These are phyloP conservation scores for Mechanitis mazaeus DNA, from an alignment of 2,888 invertebrate genomes.

Conservation along the genomic window DNA sequence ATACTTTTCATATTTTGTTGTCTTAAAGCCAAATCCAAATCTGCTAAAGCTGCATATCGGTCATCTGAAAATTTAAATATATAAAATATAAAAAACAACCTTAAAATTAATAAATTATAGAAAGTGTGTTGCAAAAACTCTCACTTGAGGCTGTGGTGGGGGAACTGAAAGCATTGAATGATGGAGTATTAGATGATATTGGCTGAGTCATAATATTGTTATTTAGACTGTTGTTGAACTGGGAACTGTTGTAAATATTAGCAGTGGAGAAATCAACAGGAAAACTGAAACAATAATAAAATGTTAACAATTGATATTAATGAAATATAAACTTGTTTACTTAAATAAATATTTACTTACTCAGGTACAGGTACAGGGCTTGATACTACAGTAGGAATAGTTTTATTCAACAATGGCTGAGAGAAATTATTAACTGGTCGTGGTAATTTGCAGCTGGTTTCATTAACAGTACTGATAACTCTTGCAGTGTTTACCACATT, in stretches of 20 bases:
- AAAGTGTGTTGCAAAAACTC: conserved; percentile 8
- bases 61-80: conserved; percentile 78
- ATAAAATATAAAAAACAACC: conserved; percentile 1
- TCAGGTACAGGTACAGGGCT: conserved; percentile 57
- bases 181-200: conserved; percentile 61
- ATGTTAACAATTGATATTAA: not conserved
- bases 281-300: conserved; percentile 66
- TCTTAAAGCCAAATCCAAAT: conserved; percentile 87
- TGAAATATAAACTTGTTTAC: conserved; percentile 9
- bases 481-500: conserved; percentile 48
- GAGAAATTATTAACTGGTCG: conserved; percentile 53
- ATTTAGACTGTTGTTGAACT: conserved; percentile 59
- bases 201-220: conserved; percentile 51
- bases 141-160: conserved; percentile 49
- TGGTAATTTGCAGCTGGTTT: conserved; percentile 53
- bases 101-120: not conserved
- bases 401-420: conserved; percentile 45
- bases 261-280: conserved; percentile 84
- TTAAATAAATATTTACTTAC: conserved; percentile 42
- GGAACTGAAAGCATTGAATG: conserved; percentile 53
- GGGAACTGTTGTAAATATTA: conserved; percentile 81
- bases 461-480: conserved; percentile 52
- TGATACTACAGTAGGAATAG: conserved; percentile 25
- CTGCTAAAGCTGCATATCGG: conserved; percentile 96
- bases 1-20: conserved; percentile 72